phyloP scores from a whole-genome alignment of 1,140 invertebrate genomes.

The Campoletis sonorensis region DNA sequence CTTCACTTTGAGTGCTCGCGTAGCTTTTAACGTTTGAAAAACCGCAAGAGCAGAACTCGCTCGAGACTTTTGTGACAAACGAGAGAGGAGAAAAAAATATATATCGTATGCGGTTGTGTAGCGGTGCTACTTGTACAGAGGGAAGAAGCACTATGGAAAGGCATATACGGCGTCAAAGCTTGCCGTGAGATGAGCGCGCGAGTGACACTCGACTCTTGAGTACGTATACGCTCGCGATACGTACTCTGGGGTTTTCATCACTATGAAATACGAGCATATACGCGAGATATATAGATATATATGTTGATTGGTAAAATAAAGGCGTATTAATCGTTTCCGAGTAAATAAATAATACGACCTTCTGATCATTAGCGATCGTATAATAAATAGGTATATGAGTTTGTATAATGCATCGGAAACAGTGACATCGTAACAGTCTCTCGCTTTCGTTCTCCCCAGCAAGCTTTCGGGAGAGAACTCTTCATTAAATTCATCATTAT shows the following conservation, averaged over 20 bases:
- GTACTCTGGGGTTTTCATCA: background rate
- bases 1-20: background rate
- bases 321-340: too few relatives aligned
- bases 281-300: too few relatives aligned
- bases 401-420: background rate
- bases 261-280: background rate
- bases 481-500: slow-evolving; percentile 45
- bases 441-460: background rate
- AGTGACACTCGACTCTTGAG: slow-evolving; percentile 37
- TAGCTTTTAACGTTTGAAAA: slow-evolving; percentile 19
- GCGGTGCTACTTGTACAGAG: background rate
- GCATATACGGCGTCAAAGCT: slow-evolving; percentile 25
- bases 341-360: too few relatives aligned
- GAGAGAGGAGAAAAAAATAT: slow-evolving; percentile 22
- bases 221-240: slow-evolving; percentile 12
- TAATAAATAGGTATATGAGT: background rate
- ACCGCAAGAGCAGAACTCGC: slow-evolving; percentile 3
- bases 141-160: background rate
- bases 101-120: background rate
- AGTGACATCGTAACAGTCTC: slow-evolving; percentile 1
- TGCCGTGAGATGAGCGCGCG: slow-evolving; percentile 1
- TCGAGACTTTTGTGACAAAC: slow-evolving; percentile 39
- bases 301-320: too few relatives aligned
- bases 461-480: slow-evolving; percentile 16
- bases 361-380: too few relatives aligned